A percentile compares a stretch with the other conserved stretches of the same genome.
phyloP scores from a whole-genome alignment of 1,140 invertebrate genomes.

The Orchestia grillus region DNA sequence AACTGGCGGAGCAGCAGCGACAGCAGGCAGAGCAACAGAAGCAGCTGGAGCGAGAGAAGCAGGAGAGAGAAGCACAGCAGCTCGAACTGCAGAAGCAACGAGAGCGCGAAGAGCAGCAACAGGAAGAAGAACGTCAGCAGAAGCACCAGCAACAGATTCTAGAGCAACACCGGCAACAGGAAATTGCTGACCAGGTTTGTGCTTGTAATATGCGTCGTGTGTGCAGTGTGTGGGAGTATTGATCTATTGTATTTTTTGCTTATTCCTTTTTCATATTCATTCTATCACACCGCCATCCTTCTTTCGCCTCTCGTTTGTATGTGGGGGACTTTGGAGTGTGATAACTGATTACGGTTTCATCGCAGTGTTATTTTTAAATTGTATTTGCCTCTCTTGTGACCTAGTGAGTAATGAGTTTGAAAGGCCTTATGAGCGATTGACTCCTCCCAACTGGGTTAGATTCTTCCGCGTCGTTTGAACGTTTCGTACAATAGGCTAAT shows the following conservation, averaged over 20 bases:
- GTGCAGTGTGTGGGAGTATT: background rate
- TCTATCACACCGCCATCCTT: background rate
- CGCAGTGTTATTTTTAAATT: too few species aligned
- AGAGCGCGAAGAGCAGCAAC: background rate
- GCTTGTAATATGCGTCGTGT: background rate
- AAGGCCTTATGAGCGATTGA: too few species aligned
- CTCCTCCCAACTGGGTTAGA: too few species aligned
- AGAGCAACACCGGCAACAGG: background rate
- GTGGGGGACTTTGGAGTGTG: too few species aligned
- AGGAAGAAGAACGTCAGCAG: background rate
- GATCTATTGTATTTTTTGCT: background rate
- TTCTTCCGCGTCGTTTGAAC: too few species aligned
- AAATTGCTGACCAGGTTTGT: conserved; percentile 20
- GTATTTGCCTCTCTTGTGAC: too few species aligned
- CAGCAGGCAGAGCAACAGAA: conserved; percentile 1
- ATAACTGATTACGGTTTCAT: too few species aligned
- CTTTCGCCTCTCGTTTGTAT: background rate
- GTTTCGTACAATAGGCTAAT: too few species aligned
- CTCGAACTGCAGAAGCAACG: background rate
- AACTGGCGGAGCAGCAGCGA: background rate
- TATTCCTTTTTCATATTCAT: background rate
- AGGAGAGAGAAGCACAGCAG: background rate
- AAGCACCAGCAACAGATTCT: conserved; percentile 10
- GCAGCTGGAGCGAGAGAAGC: background rate
- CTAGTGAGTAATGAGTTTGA: too few species aligned